A percentile compares a stretch with the other conserved stretches of the same genome.
Conservation (phyloP, 1,140 invertebrate species). For the Neoseiulus cucumeris region DNA sequence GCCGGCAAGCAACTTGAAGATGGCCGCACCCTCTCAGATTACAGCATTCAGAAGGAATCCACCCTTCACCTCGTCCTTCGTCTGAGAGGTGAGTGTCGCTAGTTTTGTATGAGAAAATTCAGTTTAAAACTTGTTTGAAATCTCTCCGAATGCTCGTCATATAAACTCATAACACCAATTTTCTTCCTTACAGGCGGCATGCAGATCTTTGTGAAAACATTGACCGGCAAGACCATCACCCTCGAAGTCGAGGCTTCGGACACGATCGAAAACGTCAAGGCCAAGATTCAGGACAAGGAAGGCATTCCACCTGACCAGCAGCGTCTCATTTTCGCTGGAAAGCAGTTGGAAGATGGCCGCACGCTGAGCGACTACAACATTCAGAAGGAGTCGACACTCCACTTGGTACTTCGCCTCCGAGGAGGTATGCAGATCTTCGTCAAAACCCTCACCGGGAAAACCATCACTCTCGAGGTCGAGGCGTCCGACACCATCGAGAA, state of each 20-base stretch:
- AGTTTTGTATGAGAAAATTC: conserved; percentile 16
- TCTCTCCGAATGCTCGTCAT: too few species aligned
- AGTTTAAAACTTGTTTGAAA: too few species aligned
- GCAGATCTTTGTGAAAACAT: conserved; percentile 35
- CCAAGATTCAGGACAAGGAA: conserved; percentile 60
- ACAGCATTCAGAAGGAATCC: conserved; percentile 51
- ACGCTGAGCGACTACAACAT: conserved; percentile 50
- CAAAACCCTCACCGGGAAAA: conserved; percentile 33
- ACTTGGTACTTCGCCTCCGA: conserved; percentile 55
- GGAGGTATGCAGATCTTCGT: conserved; percentile 35
- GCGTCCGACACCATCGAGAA: conserved; percentile 74
- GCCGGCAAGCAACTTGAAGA: conserved; percentile 36
- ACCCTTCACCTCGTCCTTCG: conserved; percentile 29
- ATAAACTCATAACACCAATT: too few species aligned
- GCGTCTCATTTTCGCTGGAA: conserved; percentile 36
- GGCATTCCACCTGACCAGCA: conserved; percentile 34
- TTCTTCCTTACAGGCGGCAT: conserved; percentile 30
- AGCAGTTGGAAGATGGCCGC: conserved; percentile 34
- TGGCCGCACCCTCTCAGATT: conserved; percentile 35
- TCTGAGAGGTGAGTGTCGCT: conserved; percentile 23
- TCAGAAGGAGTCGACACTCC: conserved; percentile 71
- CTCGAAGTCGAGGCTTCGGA: conserved; percentile 43
- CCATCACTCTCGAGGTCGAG: conserved; percentile 35
- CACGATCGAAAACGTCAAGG: conserved; percentile 83
- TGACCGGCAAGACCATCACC: conserved; percentile 35